Evolutionary conservation across 2,113 vertebrate species (phyloP), one percentile per base, ranked within the genome.

Genomic region (Empidonax traillii): DNA sequence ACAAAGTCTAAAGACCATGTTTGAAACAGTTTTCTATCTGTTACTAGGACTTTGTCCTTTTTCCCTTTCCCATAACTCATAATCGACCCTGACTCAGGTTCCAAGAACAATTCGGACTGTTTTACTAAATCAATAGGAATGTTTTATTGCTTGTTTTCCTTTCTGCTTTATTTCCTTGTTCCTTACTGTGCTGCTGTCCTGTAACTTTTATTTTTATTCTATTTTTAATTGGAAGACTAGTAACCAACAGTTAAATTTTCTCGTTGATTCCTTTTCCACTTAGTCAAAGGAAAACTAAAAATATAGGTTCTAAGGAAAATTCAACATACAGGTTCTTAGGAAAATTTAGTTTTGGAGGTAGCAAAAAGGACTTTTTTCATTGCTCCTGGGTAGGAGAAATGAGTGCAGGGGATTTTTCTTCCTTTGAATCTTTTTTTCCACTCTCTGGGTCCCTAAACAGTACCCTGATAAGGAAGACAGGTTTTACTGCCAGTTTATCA

Each of bases 1-100:
- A 52, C 53, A 37, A 19, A 39, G 55, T 69, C 69, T 79, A 55
- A 85, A 93, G 78, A 71, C 41, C 12, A 1, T 35, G 56, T 79
- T 90, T 93, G 62, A 93, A 94, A 83, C 20, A 68, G 52, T 85
- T 97, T 90, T 87, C 76, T 89, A 21, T 80, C 85, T 95, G 39
- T 72, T 89, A 78, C 35, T 59, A 55, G n/a, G 53, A 88, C 67
- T 83, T 90, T 73, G 49, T 69, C 39, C 80, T 82, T 96, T 75
- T 91, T 72, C 59, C 58, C 41, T 95, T 94, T 94, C 91, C 76
- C 46, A 61, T 97, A 90, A 88, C 51, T 96, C 69, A 73, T 35
- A 55, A 31, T 19, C 24, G 22, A 41, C 72, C 21, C 55, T 52
- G 89, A 91, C 66, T 82, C 56, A 63, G 28, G 53, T 91, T 93